These are phyloP conservation scores for Pocillopora damicornis DNA, from an alignment of 64 coral and sea anemone genomes.

Conservation along the genomic window DNA sequence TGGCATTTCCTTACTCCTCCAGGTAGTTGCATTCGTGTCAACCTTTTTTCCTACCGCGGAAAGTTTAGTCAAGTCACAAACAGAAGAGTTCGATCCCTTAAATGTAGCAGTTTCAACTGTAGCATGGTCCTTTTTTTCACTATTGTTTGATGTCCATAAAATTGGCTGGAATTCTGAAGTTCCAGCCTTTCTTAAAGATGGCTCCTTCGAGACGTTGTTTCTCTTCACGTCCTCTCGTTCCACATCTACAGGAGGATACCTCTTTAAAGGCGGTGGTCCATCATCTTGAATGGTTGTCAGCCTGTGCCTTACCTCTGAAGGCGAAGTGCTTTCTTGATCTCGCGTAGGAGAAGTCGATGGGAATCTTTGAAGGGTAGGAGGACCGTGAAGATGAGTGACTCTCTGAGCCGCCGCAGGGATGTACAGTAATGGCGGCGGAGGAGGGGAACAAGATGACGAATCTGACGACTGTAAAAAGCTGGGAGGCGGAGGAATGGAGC, in stretches of 20 bases:
- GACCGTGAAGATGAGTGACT: slow-evolving; percentile 81
- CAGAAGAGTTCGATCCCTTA: background rate
- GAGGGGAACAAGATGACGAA: slow-evolving; percentile 56
- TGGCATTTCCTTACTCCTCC: slow-evolving; percentile 33
- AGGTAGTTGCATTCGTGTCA: background rate
- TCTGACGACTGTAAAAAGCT: background rate
- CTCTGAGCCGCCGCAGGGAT: slow-evolving; percentile 83
- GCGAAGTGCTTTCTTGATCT: slow-evolving; percentile 3
- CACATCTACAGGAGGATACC: slow-evolving; percentile 17
- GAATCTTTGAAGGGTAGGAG: slow-evolving; percentile 69
- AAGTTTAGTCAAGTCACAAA: slow-evolving; percentile 32
- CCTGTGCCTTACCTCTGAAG: background rate
- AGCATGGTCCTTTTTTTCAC: background rate
- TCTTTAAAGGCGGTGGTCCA: slow-evolving; percentile 27
- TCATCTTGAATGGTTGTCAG: slow-evolving; percentile 8
- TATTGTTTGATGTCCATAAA: background rate
- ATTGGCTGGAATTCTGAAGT: background rate
- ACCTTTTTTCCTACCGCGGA: background rate
- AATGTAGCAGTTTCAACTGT: background rate
- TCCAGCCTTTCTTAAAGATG: background rate
- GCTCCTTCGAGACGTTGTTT: background rate
- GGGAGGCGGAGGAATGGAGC: slow-evolving; percentile 1
- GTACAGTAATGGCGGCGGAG: slow-evolving; percentile 74
- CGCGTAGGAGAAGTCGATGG: slow-evolving; percentile 22
- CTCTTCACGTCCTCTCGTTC: background rate